A percentile compares a stretch with the other conserved stretches of the same genome.
phyloP scores from a whole-genome alignment of 2,797 vertebrate genomes.

The Acrocephalus scirpaceus region DNA sequence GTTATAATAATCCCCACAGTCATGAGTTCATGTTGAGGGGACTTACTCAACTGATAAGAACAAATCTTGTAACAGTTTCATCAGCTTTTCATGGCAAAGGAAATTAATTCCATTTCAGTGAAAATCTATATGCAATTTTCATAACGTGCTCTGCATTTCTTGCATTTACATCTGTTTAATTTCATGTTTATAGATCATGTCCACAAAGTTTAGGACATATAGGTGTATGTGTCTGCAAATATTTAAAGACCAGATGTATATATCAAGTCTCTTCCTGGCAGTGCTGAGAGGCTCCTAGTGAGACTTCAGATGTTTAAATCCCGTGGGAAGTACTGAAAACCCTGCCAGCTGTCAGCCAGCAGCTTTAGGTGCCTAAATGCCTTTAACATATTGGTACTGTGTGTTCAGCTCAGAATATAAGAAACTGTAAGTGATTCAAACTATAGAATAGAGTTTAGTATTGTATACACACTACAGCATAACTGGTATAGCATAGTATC shows the following conservation, averaged over 20 bases:
- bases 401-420: not conserved
- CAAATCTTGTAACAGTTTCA: conserved; percentile 26
- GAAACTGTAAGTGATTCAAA: not conserved
- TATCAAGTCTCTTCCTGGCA: not conserved
- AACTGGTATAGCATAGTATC: not conserved
- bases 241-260: not conserved
- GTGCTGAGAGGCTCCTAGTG: not conserved
- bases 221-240: not conserved
- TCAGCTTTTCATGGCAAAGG: not conserved
- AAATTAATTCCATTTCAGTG: conserved; percentile 26
- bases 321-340: not conserved
- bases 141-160: not conserved
- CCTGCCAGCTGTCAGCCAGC: not conserved
- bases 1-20: not conserved
- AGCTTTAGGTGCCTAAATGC: not conserved
- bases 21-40: not conserved
- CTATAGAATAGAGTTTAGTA: not conserved
- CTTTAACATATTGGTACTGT: not conserved
- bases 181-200: not conserved
- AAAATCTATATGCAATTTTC: not conserved
- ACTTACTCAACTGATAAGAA: not conserved
- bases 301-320: not conserved
- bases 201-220: not conserved
- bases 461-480: not conserved
- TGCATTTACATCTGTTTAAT: not conserved